Conservation (phyloP, 2,113 vertebrate species). For the Aplodontia rufa region DNA sequence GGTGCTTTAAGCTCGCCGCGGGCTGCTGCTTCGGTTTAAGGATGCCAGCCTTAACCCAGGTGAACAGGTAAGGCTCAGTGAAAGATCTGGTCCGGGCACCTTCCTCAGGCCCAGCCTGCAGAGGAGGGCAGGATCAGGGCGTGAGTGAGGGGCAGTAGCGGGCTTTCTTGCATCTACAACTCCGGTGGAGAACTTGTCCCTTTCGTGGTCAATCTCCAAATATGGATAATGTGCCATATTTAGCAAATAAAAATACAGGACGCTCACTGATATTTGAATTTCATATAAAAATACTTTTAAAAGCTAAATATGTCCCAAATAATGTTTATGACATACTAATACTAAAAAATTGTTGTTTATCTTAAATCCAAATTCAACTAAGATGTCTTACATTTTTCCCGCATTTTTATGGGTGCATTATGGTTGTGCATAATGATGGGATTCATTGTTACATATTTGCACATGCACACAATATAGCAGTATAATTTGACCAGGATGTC, state of each 20-base stretch:
- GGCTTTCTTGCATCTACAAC: background rate
- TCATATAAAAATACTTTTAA: conserved; percentile 14
- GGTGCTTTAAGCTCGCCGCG: conserved; percentile 41
- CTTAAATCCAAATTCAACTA: conserved; percentile 20
- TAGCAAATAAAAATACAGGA: conserved; percentile 39
- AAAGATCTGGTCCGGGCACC: background rate
- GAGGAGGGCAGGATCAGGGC: background rate
- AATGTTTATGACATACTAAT: background rate
- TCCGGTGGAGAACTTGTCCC: background rate
- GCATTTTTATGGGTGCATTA: too few relatives aligned
- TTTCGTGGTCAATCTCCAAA: background rate
- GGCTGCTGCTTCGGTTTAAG: background rate
- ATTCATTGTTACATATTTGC: too few relatives aligned
- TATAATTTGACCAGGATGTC: too few relatives aligned
- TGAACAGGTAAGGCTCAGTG: background rate
- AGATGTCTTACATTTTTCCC: background rate
- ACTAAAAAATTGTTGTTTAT: background rate
- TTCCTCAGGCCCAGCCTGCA: background rate
- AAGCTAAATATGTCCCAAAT: background rate
- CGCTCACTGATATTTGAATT: conserved; percentile 10
- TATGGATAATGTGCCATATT: background rate
- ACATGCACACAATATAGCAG: too few relatives aligned
- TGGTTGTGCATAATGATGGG: too few relatives aligned
- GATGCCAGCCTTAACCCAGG: background rate
- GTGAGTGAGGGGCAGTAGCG: background rate